Percentiles rank a stretch among this genome's conserved stretches.
Conservation (phyloP, 2,113 vertebrate species). For the Oncorhynchus keta region DNA sequence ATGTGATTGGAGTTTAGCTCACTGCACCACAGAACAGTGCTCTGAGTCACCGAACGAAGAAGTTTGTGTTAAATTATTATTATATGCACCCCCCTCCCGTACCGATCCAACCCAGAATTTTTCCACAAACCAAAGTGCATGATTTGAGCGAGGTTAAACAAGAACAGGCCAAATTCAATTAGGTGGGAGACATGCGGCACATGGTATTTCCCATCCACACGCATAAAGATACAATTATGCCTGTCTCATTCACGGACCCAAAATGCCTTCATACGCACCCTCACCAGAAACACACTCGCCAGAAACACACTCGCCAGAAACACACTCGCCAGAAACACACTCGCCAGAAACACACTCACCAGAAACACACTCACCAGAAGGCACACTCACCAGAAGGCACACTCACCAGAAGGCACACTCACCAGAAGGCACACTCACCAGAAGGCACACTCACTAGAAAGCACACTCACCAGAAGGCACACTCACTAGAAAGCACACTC, state of each 20-base stretch:
- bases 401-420: not conserved
- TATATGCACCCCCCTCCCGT: not conserved
- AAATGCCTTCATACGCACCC: constrained; percentile 4
- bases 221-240: constrained; percentile 23
- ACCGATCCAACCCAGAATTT: not conserved
- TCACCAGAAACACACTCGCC: too few relatives aligned
- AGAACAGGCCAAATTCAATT: not conserved
- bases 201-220: constrained; percentile 5
- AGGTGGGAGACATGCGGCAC: not conserved
- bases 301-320: not conserved
- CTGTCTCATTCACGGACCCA: constrained; percentile 26
- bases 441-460: too few relatives aligned
- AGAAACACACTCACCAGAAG: too few relatives aligned
- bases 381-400: too few relatives aligned
- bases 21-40: not conserved
- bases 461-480: too few relatives aligned
- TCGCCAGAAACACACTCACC: too few relatives aligned
- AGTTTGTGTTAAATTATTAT: not conserved
- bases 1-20: not conserved
- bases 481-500: too few relatives aligned
- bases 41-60: not conserved
- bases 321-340: too few relatives aligned
- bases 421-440: too few relatives aligned
- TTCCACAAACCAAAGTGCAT: not conserved
- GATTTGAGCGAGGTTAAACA: constrained; percentile 2